Percentiles rank a stretch among this genome's conserved stretches.
Conservation (phyloP, 2,888 invertebrate species). For the Lamellibrachia satsuma region DNA sequence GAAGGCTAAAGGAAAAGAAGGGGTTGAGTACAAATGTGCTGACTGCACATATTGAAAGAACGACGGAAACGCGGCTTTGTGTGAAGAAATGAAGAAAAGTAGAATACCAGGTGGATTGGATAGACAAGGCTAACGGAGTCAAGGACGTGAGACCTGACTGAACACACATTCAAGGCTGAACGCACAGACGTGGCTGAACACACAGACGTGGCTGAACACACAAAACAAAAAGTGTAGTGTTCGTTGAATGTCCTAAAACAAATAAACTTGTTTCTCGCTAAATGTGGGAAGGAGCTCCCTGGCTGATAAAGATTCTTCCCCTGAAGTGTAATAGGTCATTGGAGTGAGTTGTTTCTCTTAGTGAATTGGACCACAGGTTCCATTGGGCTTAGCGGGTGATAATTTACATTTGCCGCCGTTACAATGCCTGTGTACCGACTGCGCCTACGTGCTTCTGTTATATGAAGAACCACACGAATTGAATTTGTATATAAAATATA, state of each 20-base stretch:
- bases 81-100: neutral
- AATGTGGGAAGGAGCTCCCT: neutral
- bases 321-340: neutral
- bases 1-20: neutral
- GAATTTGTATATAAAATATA: too few relatives aligned
- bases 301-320: neutral
- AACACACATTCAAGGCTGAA: too few relatives aligned
- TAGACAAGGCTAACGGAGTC: neutral
- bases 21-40: neutral
- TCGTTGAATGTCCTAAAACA: neutral
- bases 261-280: neutral
- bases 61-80: neutral
- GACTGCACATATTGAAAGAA: neutral
- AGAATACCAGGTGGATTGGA: too few relatives aligned
- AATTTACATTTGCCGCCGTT: neutral
- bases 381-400: neutral
- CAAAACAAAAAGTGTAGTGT: neutral
- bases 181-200: neutral
- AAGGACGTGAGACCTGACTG: too few relatives aligned
- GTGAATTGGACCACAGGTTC: neutral
- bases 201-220: neutral
- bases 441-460: too few relatives aligned
- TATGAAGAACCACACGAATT: too few relatives aligned
- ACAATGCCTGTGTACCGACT: too few relatives aligned
- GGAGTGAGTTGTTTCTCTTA: neutral